Conservation (phyloP, 2,888 invertebrate species). For the Oxystoma pomonae region DNA sequence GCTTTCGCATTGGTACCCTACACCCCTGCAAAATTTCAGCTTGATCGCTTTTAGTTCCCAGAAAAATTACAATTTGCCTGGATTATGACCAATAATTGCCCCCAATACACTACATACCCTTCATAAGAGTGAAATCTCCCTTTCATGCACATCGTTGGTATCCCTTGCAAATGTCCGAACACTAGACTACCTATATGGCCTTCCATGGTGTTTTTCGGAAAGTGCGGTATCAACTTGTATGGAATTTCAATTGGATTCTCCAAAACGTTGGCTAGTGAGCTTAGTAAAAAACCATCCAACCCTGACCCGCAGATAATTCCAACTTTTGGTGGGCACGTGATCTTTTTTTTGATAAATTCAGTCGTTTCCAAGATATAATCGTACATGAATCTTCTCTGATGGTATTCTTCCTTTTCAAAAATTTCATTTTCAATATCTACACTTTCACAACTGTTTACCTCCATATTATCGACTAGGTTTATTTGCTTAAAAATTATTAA, state of each 20-base stretch:
- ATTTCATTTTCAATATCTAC: not conserved
- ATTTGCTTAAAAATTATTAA: too few species aligned
- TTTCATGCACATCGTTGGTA: slow-evolving; percentile 92
- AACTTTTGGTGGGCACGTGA: slow-evolving; percentile 18
- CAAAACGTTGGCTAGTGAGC: slow-evolving; percentile 62
- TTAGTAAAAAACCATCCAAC: slow-evolving; percentile 15
- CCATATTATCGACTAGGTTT: too few species aligned
- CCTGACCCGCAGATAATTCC: slow-evolving; percentile 25
- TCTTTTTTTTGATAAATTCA: slow-evolving; percentile 8
- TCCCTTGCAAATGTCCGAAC: slow-evolving; percentile 63
- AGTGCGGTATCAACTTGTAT: slow-evolving; percentile 89
- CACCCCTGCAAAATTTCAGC: too few species aligned
- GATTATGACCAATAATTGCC: too few species aligned
- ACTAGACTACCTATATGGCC: slow-evolving; percentile 92
- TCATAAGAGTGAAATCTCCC: slow-evolving; percentile 97
- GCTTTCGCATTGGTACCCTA: too few species aligned
- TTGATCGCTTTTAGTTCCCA: too few species aligned
- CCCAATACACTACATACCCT: slow-evolving; percentile 79
- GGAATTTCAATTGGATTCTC: slow-evolving; percentile 68
- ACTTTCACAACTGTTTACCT: too few species aligned
- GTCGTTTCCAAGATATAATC: slow-evolving; percentile 19
- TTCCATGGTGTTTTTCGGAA: slow-evolving; percentile 87
- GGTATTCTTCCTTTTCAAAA: not conserved
- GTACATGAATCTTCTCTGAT: slow-evolving; percentile 18
- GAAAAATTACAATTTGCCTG: too few species aligned